Evolutionary conservation across 2,113 vertebrate genomes (phyloP), one percentile per base, ranked within the genome.

Genomic region (Murina feae): DNA sequence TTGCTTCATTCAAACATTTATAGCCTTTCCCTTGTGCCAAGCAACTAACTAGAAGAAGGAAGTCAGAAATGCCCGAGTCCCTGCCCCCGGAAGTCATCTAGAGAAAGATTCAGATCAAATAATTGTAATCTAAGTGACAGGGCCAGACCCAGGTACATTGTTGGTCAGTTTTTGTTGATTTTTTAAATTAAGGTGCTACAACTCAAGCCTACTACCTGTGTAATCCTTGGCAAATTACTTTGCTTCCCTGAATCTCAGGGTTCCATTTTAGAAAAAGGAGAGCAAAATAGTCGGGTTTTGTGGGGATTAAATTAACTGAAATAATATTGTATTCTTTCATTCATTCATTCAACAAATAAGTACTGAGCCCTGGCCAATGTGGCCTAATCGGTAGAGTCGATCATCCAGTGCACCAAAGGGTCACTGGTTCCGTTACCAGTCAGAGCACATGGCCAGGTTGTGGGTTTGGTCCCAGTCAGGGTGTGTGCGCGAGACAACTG

Each of bases 51-150:
- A 9, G 78, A 44, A 75, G 63, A 93, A 23, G 9, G 42, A 92
- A 83, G 55, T 42, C 44, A 82, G 66, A 47, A 90, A 65, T 47
- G 78, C 32, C 18, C 28, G 78, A 90, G 65, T 28, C 28, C 28
- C 53, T 80, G 25, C n/a, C 55, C 65, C 20, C 35, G 51, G 68
- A 94, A 28, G 51, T 82, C 75, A 60, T 80, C 84, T 12, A 35
- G 7, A 32, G n/a, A 32, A 63, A 88, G 88, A 89, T 53, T 79
- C 25, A 44, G 25, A 2, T 93, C 92, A 91, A 88, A 86, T 89
- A 93, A 89, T 7, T 66, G 13, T 49, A 91, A 94, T 53, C 80
- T 94, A 90, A 86, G 63, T 9, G 63, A 91, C 91, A 65, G 69
- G 78, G 80, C 68, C 65, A 55, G 21, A 65, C 47, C 32, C 35